Conservation (phyloP, 2,888 invertebrate species). For the Dusona sp. region DNA sequence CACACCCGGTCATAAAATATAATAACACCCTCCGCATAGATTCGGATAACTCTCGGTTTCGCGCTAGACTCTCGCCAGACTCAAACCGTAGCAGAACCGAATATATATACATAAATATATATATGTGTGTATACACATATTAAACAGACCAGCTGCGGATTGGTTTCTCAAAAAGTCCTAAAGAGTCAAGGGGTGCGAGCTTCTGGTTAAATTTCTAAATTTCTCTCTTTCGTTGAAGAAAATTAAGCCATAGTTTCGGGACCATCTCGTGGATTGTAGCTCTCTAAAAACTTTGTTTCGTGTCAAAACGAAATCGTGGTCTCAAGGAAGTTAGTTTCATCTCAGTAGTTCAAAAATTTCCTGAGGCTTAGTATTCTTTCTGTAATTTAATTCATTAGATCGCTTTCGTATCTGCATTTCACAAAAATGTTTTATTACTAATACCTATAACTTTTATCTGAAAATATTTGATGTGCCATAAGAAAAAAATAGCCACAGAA, state of each 20-base stretch:
- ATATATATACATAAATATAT: too few species aligned
- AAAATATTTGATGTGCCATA: not conserved
- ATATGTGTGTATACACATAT: slow-evolving; percentile 18
- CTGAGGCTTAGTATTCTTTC: not conserved
- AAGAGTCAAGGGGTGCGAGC: slow-evolving; percentile 53
- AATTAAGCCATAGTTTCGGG: slow-evolving; percentile 42
- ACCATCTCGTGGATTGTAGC: not conserved
- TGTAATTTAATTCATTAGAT: not conserved
- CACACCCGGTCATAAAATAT: slow-evolving; percentile 79
- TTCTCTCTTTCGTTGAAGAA: slow-evolving; percentile 26
- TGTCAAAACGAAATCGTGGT: not conserved
- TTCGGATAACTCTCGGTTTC: slow-evolving; percentile 63
- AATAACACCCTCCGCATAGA: slow-evolving; percentile 79
- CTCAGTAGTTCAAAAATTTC: not conserved
- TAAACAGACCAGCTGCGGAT: slow-evolving; percentile 62
- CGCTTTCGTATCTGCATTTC: too few species aligned
- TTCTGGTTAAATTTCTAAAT: slow-evolving; percentile 59
- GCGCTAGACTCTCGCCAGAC: slow-evolving; percentile 62
- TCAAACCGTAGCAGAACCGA: slow-evolving; percentile 36
- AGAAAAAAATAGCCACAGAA: not conserved
- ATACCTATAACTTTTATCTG: too few species aligned
- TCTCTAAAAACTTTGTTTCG: not conserved
- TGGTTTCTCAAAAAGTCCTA: slow-evolving; percentile 37
- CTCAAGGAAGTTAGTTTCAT: not conserved
- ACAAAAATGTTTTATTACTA: too few species aligned